Evolutionary conservation across 2,113 vertebrate genomes (phyloP), one percentile per base, ranked within the genome.

Genomic region (Shinisaurus crocodilurus): DNA sequence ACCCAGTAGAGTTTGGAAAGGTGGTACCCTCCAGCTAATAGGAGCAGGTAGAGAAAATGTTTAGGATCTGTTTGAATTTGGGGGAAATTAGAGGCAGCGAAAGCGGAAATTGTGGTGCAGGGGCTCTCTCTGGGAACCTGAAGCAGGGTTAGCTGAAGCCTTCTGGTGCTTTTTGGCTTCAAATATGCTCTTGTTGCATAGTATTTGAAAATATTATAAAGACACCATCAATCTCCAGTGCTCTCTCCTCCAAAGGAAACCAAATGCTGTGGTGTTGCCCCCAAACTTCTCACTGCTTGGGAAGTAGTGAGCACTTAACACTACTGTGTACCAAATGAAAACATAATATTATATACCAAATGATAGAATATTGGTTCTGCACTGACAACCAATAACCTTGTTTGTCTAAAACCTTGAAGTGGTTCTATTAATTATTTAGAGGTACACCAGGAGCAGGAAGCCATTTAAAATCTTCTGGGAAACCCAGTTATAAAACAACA

Each of bases 391-490:
- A 94, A 85, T 90, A 95, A 94, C 93, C 92, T 60, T 9, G 29
- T 95, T 95, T 92, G 90, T 93, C 94, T 57, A 94, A 94, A 88
- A 90, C 85, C 81, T 83, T 96, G 92, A 92, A 95, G 95, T 93
- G 88, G 93, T 85, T 0, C 0, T 91, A 95, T 96, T 93, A 96
- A 96, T 96, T 95, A 96, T 96, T 96, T 93, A 96, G 94, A 92
- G 89, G 89, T 76, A 92, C 83, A 86, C 83, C 83, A 95, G 93
- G 92, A 93, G 88, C 88, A 95, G 20, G 90, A 95, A 94, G 93
- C 92, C 93, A 95, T 96, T 96, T 95, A 94, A 95, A 96, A 93
- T 93, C 95, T 95, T 94, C 94, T 92, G 96, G 95, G 96, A 95
- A 95, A 40, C 60, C 32, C 88, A 91, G 92, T 92, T 93, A 92